These are phyloP conservation scores for Oreortyx pictus DNA, from an alignment of 2,797 vertebrate genomes.

Conservation along the genomic window DNA sequence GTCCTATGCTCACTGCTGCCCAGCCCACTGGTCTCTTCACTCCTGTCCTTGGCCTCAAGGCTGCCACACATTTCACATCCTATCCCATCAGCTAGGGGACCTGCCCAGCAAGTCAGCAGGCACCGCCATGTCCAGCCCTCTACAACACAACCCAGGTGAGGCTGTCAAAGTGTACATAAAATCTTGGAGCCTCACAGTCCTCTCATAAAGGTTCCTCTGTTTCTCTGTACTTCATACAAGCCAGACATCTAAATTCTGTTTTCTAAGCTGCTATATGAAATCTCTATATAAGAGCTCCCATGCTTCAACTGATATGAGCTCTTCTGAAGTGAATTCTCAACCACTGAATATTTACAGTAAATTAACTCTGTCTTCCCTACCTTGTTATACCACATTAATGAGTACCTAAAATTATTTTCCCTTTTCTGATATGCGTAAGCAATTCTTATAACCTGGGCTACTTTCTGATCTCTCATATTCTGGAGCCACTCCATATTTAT, in stretches of 20 bases:
- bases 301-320: background rate
- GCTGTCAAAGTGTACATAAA: background rate
- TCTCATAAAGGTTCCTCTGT: background rate
- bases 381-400: background rate
- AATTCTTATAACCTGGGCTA: background rate
- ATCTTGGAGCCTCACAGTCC: background rate
- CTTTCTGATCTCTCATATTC: background rate
- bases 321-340: conserved; percentile 17
- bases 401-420: background rate
- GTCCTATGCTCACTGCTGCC: background rate
- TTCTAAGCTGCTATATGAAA: conserved; percentile 10
- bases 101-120: background rate
- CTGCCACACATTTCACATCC: background rate
- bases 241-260: conserved; percentile 8
- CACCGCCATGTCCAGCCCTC: background rate
- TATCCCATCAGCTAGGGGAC: background rate
- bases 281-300: background rate
- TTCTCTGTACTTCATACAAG: background rate
- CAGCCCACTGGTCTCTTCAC: background rate
- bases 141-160: background rate
- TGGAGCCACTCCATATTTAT: background rate
- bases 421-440: background rate
- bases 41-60: background rate
- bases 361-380: background rate
- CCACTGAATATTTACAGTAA: conserved; percentile 8